Conservation (phyloP, 2,797 vertebrate species). For the Steatocranus sp. region DNA sequence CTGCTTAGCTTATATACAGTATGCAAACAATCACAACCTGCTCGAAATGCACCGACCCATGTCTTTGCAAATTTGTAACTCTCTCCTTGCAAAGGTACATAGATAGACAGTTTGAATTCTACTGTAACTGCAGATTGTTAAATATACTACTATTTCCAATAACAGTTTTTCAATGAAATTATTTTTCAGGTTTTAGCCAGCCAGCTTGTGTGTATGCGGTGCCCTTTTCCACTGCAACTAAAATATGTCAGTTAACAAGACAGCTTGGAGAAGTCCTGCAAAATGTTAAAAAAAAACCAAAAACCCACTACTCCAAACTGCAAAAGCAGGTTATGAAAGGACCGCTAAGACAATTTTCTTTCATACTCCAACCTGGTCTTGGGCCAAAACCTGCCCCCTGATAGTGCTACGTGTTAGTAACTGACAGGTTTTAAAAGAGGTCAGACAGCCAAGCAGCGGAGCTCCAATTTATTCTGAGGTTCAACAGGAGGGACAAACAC, state of each 20-base stretch:
- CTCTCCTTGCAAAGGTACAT: not conserved
- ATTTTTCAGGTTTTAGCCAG: not conserved
- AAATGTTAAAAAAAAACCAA: not conserved
- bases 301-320: not conserved
- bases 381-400: not conserved
- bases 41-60: not conserved
- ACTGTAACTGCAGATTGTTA: not conserved
- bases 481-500: not conserved
- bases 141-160: not conserved
- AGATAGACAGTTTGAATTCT: not conserved
- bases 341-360: not conserved
- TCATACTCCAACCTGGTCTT: slow-evolving; percentile 20
- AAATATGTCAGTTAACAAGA: not conserved
- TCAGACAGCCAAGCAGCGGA: slow-evolving; percentile 35
- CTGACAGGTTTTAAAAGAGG: slow-evolving; percentile 57
- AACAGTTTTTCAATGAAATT: not conserved
- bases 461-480: slow-evolving; percentile 8
- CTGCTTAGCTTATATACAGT: slow-evolving; percentile 28
- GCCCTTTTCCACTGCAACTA: not conserved
- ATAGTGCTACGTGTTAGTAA: slow-evolving; percentile 28
- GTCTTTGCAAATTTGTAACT: not conserved
- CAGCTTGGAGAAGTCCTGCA: not conserved
- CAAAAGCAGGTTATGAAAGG: not conserved
- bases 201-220: not conserved
- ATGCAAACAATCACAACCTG: not conserved